Evolutionary conservation across 2,113 vertebrate genomes (phyloP), one percentile per base, ranked within the genome.

Genomic region (Tilapia sparmanii): DNA sequence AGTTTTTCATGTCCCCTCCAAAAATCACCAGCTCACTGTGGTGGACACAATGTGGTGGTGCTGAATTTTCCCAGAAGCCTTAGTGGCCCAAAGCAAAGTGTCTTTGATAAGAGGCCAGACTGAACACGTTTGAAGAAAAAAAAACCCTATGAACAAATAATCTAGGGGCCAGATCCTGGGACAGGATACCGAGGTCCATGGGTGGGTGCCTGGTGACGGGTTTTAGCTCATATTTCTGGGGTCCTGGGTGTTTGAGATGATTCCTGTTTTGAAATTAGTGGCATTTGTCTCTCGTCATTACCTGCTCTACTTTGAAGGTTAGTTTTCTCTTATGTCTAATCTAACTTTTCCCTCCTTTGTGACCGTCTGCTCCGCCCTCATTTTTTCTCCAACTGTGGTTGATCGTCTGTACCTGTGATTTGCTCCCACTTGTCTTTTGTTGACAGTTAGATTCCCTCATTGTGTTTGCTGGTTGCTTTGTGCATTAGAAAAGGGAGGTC

Each of bases 101-200:
- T 73, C 9, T 26, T 18, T 40, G 40, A 47, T 76, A 29, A 26
- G 40, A 45, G 6, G 40, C 15, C 68, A 76, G 40, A 4, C 24
- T 47, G 24, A 29, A 76, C 71, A 76, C 4, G 0, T 7, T 11
- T 50, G 61, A 18, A 12, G 18, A n/a, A 35, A 22, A 35, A 12
- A 5, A 61, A 4, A 1, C 13, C 68, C 6, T 76, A 29, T 29
- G 40, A 76, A 31, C 9, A 29, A 50, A 19, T 50, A 18, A 76
- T 1, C 40, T 18, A 47, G 1, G 15, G 40, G 16, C 22, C 0
- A 76, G 68, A 29, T 76, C 40, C 15, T 18, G 40, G 40, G 10
- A 76, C 6, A 47, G 68, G 22, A 73, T 45, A 29, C 40, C 0
- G 40, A 45, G 40, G 22, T 76, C 68, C 68, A 26, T 10, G 19